phyloP scores from a whole-genome alignment of 2,888 invertebrate genomes.

The Drosophila melanosoma region DNA sequence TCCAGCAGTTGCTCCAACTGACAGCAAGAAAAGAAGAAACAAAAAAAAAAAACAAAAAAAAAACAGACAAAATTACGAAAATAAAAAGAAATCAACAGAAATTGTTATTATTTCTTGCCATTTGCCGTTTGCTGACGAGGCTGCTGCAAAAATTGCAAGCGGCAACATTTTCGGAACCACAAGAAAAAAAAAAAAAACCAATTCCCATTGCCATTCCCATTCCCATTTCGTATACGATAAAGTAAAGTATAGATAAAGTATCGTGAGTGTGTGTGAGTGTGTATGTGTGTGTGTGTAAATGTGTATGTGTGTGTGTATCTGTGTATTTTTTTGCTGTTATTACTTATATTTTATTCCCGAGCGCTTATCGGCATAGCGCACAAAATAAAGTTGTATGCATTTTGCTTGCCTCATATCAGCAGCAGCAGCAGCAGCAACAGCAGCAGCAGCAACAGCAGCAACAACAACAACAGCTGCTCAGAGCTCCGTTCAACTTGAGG shows the following conservation, averaged over 20 bases:
- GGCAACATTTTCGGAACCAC: constrained; percentile 53
- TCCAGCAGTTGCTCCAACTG: constrained; percentile 54
- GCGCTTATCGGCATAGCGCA: constrained; percentile 64
- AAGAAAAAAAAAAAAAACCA: constrained; percentile 55
- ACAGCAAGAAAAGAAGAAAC: constrained; percentile 30
- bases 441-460: constrained; percentile 23
- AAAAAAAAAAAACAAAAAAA: background rate
- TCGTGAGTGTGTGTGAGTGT: constrained; percentile 21
- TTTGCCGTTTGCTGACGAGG: constrained; percentile 50
- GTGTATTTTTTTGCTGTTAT: constrained; percentile 20
- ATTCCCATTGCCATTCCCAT: constrained; percentile 40
- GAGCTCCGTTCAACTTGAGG: constrained; percentile 28
- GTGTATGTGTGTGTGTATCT: constrained; percentile 32
- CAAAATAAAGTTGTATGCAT: constrained; percentile 70
- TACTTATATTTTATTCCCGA: constrained; percentile 38
- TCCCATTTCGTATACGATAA: constrained; percentile 56
- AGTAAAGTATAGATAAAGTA: constrained; percentile 59
- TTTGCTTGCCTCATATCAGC: constrained; percentile 59
- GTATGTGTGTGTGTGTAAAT: constrained; percentile 17
- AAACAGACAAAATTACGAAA: constrained; percentile 32
- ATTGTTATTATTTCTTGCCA: constrained; percentile 61
- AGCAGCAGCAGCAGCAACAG: constrained; percentile 18
- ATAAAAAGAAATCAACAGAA: constrained; percentile 51
- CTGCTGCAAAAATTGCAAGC: constrained; percentile 64
- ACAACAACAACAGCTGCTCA: constrained; percentile 20